phyloP scores from a whole-genome alignment of 2,797 vertebrate species.

The Echeneis naucrates region DNA sequence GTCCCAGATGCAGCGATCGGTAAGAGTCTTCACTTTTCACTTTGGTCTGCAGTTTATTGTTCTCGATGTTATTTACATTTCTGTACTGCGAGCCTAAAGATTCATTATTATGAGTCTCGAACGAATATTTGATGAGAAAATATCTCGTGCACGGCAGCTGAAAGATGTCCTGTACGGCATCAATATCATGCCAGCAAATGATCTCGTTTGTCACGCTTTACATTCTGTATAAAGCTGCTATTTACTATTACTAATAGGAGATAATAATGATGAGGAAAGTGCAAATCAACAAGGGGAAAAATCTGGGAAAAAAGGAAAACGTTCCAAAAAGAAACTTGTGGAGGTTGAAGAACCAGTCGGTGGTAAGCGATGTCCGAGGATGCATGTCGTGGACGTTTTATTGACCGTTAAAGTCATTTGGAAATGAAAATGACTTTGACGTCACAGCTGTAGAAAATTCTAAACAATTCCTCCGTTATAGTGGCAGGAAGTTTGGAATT shows the following conservation, averaged over 20 bases:
- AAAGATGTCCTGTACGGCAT: background rate
- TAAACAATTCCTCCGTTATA: slow-evolving; percentile 10
- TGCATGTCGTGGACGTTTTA: slow-evolving; percentile 49
- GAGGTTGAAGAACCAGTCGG: slow-evolving; percentile 64
- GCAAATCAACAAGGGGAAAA: slow-evolving; percentile 55
- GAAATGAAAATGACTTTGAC: slow-evolving; percentile 51
- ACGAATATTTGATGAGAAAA: background rate
- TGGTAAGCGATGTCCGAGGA: slow-evolving; percentile 73
- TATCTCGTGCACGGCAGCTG: background rate
- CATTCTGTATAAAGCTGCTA: slow-evolving; percentile 40
- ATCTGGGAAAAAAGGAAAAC: slow-evolving; percentile 59
- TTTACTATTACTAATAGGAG: slow-evolving; percentile 70
- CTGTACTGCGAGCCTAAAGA: background rate
- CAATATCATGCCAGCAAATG: background rate
- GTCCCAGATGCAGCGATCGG: slow-evolving; percentile 75
- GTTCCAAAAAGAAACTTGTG: slow-evolving; percentile 58
- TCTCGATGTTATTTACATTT: slow-evolving; percentile 1
- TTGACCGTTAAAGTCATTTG: slow-evolving; percentile 48
- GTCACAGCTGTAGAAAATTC: background rate
- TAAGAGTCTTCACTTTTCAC: slow-evolving; percentile 57
- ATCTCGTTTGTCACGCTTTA: background rate
- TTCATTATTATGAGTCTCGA: background rate
- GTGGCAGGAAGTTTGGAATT: too few relatives aligned
- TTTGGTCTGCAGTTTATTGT: background rate
- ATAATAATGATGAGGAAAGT: slow-evolving; percentile 62